phyloP scores from a whole-genome alignment of 2,797 vertebrate genomes.

The Stomatorhinus walkeri region DNA sequence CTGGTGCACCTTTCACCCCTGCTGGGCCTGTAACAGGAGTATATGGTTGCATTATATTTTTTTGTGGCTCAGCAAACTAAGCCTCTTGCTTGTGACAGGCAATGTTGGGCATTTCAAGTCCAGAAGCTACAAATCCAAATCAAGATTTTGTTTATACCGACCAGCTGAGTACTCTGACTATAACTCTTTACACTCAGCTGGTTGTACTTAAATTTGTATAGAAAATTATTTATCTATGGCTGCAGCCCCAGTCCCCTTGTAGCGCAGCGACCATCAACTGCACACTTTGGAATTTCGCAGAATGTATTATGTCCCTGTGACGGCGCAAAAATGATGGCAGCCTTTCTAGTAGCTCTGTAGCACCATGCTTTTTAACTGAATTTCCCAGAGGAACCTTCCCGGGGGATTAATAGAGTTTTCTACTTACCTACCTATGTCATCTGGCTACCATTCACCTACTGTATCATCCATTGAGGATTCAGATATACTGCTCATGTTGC shows the following conservation, averaged over 20 bases:
- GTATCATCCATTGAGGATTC: neutral
- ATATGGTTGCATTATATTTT: neutral
- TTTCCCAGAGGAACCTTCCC: too few species aligned
- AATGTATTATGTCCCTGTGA: neutral
- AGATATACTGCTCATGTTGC: neutral
- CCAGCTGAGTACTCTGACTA: neutral
- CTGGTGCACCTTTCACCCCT: conserved; percentile 72
- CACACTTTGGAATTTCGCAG: neutral
- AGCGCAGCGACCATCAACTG: neutral
- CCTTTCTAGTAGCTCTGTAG: too few species aligned
- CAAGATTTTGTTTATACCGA: neutral
- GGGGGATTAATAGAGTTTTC: too few species aligned
- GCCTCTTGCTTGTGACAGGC: neutral
- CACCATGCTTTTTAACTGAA: too few species aligned
- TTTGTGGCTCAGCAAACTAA: neutral
- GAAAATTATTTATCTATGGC: neutral
- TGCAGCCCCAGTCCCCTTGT: neutral
- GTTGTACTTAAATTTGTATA: neutral
- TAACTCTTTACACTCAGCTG: neutral
- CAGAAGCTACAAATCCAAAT: too few species aligned
- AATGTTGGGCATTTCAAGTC: neutral
- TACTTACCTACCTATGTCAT: neutral
- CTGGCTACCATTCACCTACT: neutral
- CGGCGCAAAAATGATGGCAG: too few species aligned
- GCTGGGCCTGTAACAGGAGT: conserved; percentile 58